Base-by-base conservation (phyloP, 2,113 vertebrate species). In the Lepidothrix coronata region DNA sequence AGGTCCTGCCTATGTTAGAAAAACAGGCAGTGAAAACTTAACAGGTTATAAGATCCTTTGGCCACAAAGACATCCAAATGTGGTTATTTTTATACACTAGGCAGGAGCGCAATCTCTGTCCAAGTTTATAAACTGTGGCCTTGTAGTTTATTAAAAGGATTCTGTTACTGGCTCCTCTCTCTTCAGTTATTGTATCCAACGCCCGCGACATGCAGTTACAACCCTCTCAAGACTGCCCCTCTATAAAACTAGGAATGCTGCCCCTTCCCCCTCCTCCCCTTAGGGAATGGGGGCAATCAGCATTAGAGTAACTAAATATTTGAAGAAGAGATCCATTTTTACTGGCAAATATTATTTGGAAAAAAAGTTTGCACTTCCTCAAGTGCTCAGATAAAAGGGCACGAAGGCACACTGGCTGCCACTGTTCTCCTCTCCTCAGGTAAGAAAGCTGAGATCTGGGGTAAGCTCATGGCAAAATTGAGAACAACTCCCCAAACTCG, bases 101-200 rank as follows among this genome's bases (percentile, higher is more conserved):
- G 77, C 89, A 93, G 94, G 23, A 89, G 70, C 5, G 0, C 89
- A 96, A 96, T 93, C 85, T 95, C 57, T 5, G 51, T 92, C 86
- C 95, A 94, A 93, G 91, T 96, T 95, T 94, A 96, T 96, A 95
- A 96, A 96, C 91, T 95, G 80, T 12, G 71, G 73, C 66, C 46
- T 96, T 93, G 88, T 73, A 93, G 92, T 93, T 96, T 91, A 92
- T 96, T 92, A 96, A 95, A 96, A 78, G 83, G 92, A 95, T 96
- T 97, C 91, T 89, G 58, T 97, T 96, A 91, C 93, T 54, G 31
- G 54, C 84, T 95, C 74, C 54, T 39, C 61, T 93, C 85, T 84
- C 61, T n/a, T 30, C 12, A 76, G 77, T 87, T 91, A 89, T 89
- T 92, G 88, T 21, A 91, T 88, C 82, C 91, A 88, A 31, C 14